Conservation (phyloP, 2,888 invertebrate species). For the Agonopterix alstromeriana region DNA sequence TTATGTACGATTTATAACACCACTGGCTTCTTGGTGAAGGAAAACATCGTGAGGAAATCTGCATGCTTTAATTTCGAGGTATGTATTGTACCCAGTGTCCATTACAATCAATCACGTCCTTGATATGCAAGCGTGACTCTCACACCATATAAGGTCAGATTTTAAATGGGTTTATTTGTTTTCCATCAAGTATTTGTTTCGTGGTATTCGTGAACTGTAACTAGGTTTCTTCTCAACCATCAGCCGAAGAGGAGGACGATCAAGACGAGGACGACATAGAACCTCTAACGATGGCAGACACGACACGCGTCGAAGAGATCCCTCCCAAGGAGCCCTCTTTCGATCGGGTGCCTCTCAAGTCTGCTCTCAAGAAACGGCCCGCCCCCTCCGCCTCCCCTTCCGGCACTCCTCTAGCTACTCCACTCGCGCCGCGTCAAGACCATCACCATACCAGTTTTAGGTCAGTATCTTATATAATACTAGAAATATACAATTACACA, state of each 20-base stretch:
- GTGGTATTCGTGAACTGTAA: no score
- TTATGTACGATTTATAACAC: no score
- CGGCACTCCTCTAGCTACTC: conserved; percentile 69
- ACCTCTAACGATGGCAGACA: conserved; percentile 81
- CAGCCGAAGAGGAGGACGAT: conserved; percentile 77
- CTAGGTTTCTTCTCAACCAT: neutral
- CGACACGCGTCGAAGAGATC: conserved; percentile 91
- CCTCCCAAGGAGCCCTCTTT: conserved; percentile 95
- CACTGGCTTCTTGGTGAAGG: no score
- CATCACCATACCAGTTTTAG: conserved; percentile 87
- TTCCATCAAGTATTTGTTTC: no score
- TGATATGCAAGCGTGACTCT: no score
- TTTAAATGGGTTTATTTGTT: no score
- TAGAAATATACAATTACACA: no score
- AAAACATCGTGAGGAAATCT: no score
- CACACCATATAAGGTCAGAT: no score
- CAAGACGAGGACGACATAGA: conserved; percentile 83
- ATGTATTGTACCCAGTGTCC: no score
- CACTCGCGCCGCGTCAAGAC: conserved; percentile 79
- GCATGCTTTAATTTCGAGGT: no score
- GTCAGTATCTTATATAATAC: conserved; percentile 62
- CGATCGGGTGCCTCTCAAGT: conserved; percentile 94
- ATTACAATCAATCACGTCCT: no score
- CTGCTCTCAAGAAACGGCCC: conserved; percentile 91
- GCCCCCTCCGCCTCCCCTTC: conserved; percentile 83